Conservation (phyloP, 2,888 invertebrate species). For the Galeopsomyia nigrocyanea region DNA sequence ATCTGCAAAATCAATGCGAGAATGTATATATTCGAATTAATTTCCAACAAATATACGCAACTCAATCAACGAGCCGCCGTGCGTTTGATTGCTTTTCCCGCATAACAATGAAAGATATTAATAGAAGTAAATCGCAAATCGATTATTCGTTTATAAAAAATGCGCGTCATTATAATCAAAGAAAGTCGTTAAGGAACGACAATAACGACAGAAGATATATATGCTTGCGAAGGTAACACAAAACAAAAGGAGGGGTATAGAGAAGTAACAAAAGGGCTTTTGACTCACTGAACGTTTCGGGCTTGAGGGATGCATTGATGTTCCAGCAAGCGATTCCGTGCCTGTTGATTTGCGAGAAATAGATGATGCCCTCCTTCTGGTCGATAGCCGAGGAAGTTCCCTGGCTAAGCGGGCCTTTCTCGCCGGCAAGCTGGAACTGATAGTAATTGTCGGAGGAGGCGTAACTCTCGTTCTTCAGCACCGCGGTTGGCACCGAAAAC, state of each 20-base stretch:
- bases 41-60: background rate
- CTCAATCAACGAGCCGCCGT: too few relatives aligned
- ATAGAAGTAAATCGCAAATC: too few relatives aligned
- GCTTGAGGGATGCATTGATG: conserved; percentile 75
- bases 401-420: conserved; percentile 80
- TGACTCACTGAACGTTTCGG: conserved; percentile 71
- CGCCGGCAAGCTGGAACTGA: conserved; percentile 79
- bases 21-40: background rate
- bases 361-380: conserved; percentile 77
- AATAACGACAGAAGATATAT: too few relatives aligned
- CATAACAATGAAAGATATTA: too few relatives aligned
- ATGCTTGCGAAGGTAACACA: too few relatives aligned
- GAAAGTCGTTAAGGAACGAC: background rate
- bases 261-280: background rate
- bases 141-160: background rate
- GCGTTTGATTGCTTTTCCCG: too few relatives aligned
- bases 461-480: conserved; percentile 80
- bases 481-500: conserved; percentile 81
- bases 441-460: conserved; percentile 79
- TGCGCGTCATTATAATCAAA: background rate
- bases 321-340: conserved; percentile 89
- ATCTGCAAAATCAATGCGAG: conserved; percentile 68
- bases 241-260: too few relatives aligned
- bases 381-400: conserved; percentile 83
- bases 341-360: conserved; percentile 83